Percentiles rank a stretch among this genome's conserved stretches.
Evolutionary conservation across 1,140 invertebrate species (phyloP).

Genomic region (Drosophila yakuba): DNA sequence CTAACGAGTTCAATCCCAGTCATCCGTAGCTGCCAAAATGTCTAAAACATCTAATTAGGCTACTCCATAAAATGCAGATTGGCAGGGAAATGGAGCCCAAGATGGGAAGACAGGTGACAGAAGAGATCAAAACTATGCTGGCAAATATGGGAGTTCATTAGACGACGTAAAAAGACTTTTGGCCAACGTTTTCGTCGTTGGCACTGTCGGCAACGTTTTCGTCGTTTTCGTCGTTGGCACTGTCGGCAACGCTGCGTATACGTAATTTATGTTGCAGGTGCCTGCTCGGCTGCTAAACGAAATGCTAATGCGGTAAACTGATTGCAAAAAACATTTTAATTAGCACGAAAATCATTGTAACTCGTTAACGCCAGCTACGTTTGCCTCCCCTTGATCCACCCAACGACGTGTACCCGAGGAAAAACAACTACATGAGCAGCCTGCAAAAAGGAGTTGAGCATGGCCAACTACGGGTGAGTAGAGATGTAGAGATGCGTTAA

Average conservation of each 20-base stretch:
- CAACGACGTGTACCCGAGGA: constrained; percentile 38
- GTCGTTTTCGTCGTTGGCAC: constrained; percentile 35
- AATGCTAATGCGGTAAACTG: constrained; percentile 82
- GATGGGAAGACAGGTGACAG: constrained; percentile 19
- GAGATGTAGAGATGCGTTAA: constrained; percentile 21
- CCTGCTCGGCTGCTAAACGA: constrained; percentile 76
- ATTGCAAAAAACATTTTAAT: constrained; percentile 84
- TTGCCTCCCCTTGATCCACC: constrained; percentile 11
- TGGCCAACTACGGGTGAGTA: constrained; percentile 6
- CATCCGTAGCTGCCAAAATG: constrained; percentile 51
- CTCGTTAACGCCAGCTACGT: constrained; percentile 63
- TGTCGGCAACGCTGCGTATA: constrained; percentile 64
- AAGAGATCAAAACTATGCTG: constrained; percentile 29
- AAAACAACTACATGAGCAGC: constrained; percentile 30
- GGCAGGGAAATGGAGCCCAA: not conserved
- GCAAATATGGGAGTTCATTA: constrained; percentile 66
- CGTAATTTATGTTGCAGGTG: constrained; percentile 79
- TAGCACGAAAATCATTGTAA: constrained; percentile 83
- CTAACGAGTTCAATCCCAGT: constrained; percentile 63
- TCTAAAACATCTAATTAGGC: constrained; percentile 72
- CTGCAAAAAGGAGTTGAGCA: constrained; percentile 35
- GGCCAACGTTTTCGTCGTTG: constrained; percentile 54
- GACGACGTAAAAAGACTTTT: constrained; percentile 62
- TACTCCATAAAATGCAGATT: constrained; percentile 34
- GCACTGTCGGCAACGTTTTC: constrained; percentile 25